phyloP scores from a whole-genome alignment of 2,797 vertebrate genomes.

The Cynopterus sphinx region DNA sequence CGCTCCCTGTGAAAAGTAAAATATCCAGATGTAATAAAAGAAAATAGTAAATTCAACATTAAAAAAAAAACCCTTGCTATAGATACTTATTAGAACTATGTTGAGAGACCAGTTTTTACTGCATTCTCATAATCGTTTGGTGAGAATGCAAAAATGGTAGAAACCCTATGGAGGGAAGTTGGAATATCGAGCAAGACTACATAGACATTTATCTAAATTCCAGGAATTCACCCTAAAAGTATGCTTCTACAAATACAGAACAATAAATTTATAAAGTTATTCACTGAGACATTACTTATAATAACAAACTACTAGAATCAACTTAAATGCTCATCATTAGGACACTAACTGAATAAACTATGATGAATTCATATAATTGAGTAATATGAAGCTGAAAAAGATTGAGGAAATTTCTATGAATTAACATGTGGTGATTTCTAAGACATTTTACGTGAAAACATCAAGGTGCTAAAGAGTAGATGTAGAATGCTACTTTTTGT shows the following conservation, averaged over 20 bases:
- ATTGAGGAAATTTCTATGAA: neutral
- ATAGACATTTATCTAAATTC: neutral
- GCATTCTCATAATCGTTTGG: neutral
- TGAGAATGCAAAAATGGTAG: neutral
- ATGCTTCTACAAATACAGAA: neutral
- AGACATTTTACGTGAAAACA: neutral
- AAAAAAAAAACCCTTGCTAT: neutral
- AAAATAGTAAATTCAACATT: constrained; percentile 23
- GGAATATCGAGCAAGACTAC: neutral
- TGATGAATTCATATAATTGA: neutral
- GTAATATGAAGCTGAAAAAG: neutral
- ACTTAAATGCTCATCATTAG: neutral
- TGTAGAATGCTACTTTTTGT: neutral
- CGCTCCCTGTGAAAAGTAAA: neutral
- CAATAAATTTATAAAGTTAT: neutral
- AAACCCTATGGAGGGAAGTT: neutral
- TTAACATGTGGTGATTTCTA: neutral
- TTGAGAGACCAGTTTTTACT: neutral
- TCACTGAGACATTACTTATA: neutral
- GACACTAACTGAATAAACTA: neutral
- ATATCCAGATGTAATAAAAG: neutral
- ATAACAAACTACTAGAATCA: neutral
- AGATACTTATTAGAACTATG: neutral
- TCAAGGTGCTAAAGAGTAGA: neutral
- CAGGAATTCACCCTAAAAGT: neutral